phyloP scores from a whole-genome alignment of 2,113 vertebrate species.

The Upupa epops region DNA sequence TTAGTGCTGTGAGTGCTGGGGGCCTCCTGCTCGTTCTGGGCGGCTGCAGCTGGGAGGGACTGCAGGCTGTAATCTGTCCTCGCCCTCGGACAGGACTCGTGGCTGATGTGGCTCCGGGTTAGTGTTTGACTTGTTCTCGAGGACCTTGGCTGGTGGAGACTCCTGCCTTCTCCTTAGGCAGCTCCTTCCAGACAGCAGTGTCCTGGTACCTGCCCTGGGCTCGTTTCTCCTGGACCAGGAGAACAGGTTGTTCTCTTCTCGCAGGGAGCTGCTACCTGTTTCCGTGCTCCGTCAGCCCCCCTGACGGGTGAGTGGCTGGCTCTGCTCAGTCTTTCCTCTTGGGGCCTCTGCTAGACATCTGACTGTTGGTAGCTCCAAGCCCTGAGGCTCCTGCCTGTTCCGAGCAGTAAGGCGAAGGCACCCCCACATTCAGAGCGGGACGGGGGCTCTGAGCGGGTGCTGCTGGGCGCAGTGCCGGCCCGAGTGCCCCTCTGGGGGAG shows the following conservation, averaged over 20 bases:
- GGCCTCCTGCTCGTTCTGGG: background rate
- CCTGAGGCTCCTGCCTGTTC: too few species aligned
- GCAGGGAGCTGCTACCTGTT: background rate
- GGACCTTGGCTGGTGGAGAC: background rate
- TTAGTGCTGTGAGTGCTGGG: background rate
- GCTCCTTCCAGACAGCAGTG: background rate
- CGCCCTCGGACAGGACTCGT: background rate
- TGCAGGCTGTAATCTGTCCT: background rate
- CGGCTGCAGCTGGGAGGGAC: background rate
- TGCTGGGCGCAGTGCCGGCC: background rate
- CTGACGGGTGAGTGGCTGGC: background rate
- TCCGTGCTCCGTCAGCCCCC: background rate
- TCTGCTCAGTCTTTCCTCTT: background rate
- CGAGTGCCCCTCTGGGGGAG: background rate
- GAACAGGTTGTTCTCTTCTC: background rate
- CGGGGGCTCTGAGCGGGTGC: background rate
- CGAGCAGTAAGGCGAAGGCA: too few species aligned
- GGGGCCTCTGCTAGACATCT: background rate
- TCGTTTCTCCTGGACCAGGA: background rate
- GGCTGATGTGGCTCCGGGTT: constrained; percentile 6
- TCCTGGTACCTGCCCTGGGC: rapidly evolving
- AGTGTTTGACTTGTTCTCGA: background rate
- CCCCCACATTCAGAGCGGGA: too few species aligned
- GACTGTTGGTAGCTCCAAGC: too few species aligned
- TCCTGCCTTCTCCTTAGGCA: background rate